Evolutionary conservation across 2,888 invertebrate species (phyloP), one percentile per base, ranked within the genome.

Genomic region (Antheraea assamensis): DNA sequence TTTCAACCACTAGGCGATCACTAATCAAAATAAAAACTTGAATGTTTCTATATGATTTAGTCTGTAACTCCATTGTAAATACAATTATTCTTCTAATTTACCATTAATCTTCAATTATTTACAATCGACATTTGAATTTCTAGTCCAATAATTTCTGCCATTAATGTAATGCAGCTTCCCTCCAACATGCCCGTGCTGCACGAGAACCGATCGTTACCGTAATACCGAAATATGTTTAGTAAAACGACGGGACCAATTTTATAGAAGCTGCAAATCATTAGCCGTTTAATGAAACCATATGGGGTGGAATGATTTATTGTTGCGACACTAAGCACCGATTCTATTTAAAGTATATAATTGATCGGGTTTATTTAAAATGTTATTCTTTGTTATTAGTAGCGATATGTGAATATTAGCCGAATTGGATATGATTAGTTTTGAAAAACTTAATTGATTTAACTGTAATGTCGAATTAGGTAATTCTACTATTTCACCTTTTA

Each of bases 301-400:
- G 77, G 85, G 86, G 85, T 75, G 78, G 73, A 47, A 82, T 88
- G 87, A 90, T 90, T 88, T 86, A 90, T 89, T 76, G 76, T 76
- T 76, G 61, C 75, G 31, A 64, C 74, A 74, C 74, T 75, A 66
- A 77, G 77, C 80, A 79, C 81, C 79, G 78, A 71, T 72, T 73
- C 66, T 76, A 79, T 73, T 74, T 71, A 73, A 73, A 73, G 17
- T 55, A 13, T 55, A 58, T 64, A 31, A 71, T 73, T 61, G 66
- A 71, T 73, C 52, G 52, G 42, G 52, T 72, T 49, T 47, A 49
- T 68, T 49, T n/a, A n/a, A 66, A 66, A 68, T 31, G 19, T 55
- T 55, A 21, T 55, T 55, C 21, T 58, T 17, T 58, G 24, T 58
- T 58, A 8, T 58, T 27, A 27, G 24, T 61, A 27, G 27, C 3